Conservation (phyloP, 2,113 vertebrate species). For the Hyla sarda region DNA sequence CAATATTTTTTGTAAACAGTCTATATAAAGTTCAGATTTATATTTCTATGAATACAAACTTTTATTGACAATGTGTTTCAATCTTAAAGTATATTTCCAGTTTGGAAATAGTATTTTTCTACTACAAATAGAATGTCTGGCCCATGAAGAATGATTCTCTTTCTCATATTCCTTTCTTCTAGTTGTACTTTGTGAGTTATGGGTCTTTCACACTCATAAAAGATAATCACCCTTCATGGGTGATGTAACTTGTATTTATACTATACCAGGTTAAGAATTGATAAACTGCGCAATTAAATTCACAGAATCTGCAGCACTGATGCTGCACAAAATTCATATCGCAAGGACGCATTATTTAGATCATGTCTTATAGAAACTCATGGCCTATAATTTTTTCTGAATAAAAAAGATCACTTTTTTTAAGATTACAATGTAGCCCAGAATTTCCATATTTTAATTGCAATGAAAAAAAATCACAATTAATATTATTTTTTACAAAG, state of each 20-base stretch:
- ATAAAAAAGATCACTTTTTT: not conserved
- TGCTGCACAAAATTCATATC: constrained; percentile 46
- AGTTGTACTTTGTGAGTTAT: constrained; percentile 66
- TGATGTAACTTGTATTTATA: constrained; percentile 68
- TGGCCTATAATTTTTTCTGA: not conserved
- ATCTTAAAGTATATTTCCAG: constrained; percentile 38
- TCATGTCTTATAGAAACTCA: not conserved
- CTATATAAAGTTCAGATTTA: not conserved
- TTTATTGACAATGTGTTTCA: constrained; percentile 26
- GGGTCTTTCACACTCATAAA: constrained; percentile 66
- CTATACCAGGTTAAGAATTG: constrained; percentile 62
- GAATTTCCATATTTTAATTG: not conserved
- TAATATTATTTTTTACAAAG: not conserved
- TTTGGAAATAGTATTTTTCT: constrained; percentile 42
- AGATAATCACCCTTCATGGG: constrained; percentile 75
- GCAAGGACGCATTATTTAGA: constrained; percentile 16
- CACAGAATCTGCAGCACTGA: constrained; percentile 62
- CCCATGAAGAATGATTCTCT: constrained; percentile 4
- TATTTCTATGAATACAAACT: not conserved
- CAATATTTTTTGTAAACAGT: not conserved
- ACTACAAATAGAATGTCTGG: not conserved
- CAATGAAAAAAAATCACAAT: not conserved
- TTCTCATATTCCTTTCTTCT: constrained; percentile 61
- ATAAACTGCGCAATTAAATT: constrained; percentile 68
- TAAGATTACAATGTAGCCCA: not conserved